Conservation (phyloP, 30 jellyfish, hydroid and myxozoan species). For the Aurelia sp. region DNA sequence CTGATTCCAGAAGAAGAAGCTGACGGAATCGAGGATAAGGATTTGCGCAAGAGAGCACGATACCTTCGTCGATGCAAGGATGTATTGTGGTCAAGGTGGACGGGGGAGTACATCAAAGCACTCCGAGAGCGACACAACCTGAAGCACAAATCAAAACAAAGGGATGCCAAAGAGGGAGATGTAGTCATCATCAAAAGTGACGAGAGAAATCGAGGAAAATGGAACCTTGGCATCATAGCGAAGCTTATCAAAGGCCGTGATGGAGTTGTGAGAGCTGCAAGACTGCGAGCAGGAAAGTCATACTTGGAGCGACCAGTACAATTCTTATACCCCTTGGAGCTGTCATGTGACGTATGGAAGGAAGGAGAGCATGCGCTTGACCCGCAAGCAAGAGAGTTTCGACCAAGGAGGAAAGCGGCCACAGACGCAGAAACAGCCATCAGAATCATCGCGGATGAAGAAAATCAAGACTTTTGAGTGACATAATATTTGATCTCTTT, state of each 20-base stretch:
- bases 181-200: too few species aligned
- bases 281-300: too few species aligned
- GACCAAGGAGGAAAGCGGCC: conserved; percentile 67
- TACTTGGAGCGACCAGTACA: too few species aligned
- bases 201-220: too few species aligned
- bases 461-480: conserved; percentile 15
- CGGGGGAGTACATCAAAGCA: conserved; percentile 31
- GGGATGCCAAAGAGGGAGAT: conserved; percentile 9
- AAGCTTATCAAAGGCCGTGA: too few species aligned
- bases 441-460: conserved; percentile 43
- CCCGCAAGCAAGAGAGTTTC: conserved; percentile 59
- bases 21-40: conserved; percentile 35
- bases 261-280: too few species aligned
- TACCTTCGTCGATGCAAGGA: conserved; percentile 40
- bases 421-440: conserved; percentile 25
- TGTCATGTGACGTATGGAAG: too few species aligned
- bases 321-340: too few species aligned
- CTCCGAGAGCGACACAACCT: not conserved
- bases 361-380: not conserved
- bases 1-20: conserved; percentile 26
- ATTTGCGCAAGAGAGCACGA: conserved; percentile 50
- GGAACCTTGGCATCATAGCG: too few species aligned
- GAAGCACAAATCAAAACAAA: conserved; percentile 16
- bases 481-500: conserved; percentile 27
- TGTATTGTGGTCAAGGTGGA: conserved; percentile 54